Evolutionary conservation across 1,140 invertebrate species (phyloP), one percentile per base, ranked within the genome.

Genomic region (Hycleus phaleratus): DNA sequence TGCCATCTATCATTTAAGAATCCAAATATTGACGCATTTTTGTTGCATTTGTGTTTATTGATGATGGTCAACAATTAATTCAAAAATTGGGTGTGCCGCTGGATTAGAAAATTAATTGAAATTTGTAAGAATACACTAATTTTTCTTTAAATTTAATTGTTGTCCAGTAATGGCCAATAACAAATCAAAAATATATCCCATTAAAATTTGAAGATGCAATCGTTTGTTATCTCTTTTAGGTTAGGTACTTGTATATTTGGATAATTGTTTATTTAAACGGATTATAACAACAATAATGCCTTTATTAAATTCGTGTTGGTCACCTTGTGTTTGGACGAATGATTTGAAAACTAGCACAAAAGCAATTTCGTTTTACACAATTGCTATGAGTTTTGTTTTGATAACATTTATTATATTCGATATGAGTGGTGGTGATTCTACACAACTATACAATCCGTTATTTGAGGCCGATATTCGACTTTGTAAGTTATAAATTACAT

Each of bases 391-490:
- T 60, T 68, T 88, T 38, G 78, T 92, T 40, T 60, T 88, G 0
- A 91, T 91, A 59, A 90, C 87, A 2, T 79, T 92, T 60, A 79
- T 83, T 46, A 64, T 64, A 2, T 92, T 91, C 72, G 86, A 90
- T 73, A 80, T 93, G 74, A 74, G 71, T 66, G 90, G 90, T 52
- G 91, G 90, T 25, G 90, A 93, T 67, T 92, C 90, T 0, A 85
- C 87, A 1, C 90, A 93, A 68, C 74, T 92, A 9, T 93, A 91
- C 74, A 88, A 88, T 66, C 91, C 91, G 0, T 74, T 92, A 25
- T 94, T 93, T 75, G 91, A 94, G 75, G 84, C 89, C 38, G 90
- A 93, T 78, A 79, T 91, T 11, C 79, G 85, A 71, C 74, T 73
- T 55, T 89, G 86, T 90, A 79, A 84, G 85, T 82, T 53, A 49